Evolutionary conservation across 2,888 invertebrate genomes (phyloP).

Genomic region (Allacma fusca): DNA sequence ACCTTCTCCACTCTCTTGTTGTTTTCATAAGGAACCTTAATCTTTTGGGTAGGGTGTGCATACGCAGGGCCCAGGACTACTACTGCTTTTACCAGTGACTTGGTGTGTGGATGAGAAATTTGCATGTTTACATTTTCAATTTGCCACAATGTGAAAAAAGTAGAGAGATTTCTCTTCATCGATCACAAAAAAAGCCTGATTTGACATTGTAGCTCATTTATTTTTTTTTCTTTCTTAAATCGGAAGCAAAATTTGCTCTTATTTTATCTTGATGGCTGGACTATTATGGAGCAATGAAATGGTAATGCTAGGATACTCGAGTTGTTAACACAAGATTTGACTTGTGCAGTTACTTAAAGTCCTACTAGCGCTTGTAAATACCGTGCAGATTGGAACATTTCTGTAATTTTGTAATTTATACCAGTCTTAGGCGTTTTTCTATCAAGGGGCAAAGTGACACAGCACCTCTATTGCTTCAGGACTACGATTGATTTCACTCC

Average conservation of each 20-base stretch:
- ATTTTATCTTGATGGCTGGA: neutral
- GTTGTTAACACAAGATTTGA: too few species aligned
- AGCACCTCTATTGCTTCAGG: too few species aligned
- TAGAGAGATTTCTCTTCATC: slow-evolving; percentile 31
- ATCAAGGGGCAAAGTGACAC: too few species aligned
- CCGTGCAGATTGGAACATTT: too few species aligned
- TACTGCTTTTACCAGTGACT: slow-evolving; percentile 11
- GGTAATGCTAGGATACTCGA: neutral
- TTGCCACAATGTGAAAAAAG: slow-evolving; percentile 14
- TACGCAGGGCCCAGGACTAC: neutral
- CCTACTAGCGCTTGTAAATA: too few species aligned
- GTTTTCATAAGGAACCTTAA: neutral
- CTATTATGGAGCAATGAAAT: neutral
- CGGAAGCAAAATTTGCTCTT: slow-evolving; percentile 7
- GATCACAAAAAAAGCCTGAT: slow-evolving; percentile 35
- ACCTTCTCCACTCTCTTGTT: neutral
- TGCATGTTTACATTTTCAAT: slow-evolving; percentile 30
- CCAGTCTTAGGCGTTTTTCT: too few species aligned
- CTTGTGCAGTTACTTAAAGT: too few species aligned
- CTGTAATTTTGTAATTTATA: too few species aligned
- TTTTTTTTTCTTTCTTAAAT: slow-evolving; percentile 14
- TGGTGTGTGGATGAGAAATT: slow-evolving; percentile 34
- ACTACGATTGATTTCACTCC: too few species aligned
- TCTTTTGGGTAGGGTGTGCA: too few species aligned
- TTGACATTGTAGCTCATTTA: slow-evolving; percentile 25